Percentiles rank a stretch among this genome's conserved stretches.
phyloP scores from a whole-genome alignment of 2,888 invertebrate species.

The Harpalus rubripes region DNA sequence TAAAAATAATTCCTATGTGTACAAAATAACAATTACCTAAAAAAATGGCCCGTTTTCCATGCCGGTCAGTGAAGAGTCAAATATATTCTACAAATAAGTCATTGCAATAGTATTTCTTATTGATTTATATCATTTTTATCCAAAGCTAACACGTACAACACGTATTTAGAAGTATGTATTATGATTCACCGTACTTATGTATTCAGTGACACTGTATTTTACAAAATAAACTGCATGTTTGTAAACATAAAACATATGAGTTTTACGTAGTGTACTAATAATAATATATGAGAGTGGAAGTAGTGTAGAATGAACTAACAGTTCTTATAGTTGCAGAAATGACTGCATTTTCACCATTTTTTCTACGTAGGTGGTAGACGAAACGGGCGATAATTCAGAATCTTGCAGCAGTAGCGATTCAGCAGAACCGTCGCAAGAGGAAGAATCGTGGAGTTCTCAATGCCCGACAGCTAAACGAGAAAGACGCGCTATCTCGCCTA shows the following conservation, averaged over 20 bases:
- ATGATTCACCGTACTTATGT: no score
- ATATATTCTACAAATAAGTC: no score
- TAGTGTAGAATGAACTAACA: no score
- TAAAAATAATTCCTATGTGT: no score
- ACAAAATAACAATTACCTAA: no score
- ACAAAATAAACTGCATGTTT: neutral
- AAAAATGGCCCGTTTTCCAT: no score
- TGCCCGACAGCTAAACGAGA: constrained; percentile 69
- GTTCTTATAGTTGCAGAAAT: neutral
- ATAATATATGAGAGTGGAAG: no score
- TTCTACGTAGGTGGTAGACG: constrained; percentile 39
- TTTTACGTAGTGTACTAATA: neutral
- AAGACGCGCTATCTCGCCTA: constrained; percentile 65
- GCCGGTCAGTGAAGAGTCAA: no score
- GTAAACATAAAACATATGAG: neutral
- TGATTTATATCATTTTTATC: no score
- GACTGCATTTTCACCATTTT: constrained; percentile 34
- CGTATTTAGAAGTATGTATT: neutral
- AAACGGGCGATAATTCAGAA: constrained; percentile 60
- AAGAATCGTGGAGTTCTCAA: constrained; percentile 73
- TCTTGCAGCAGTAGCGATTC: constrained; percentile 64
- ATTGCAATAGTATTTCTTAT: no score
- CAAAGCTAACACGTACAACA: neutral
- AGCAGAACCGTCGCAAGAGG: constrained; percentile 69
- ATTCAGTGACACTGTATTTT: neutral